These are phyloP conservation scores for Sternarchorhynchus goeldii DNA, from an alignment of 2,797 vertebrate species.

Conservation along the genomic window DNA sequence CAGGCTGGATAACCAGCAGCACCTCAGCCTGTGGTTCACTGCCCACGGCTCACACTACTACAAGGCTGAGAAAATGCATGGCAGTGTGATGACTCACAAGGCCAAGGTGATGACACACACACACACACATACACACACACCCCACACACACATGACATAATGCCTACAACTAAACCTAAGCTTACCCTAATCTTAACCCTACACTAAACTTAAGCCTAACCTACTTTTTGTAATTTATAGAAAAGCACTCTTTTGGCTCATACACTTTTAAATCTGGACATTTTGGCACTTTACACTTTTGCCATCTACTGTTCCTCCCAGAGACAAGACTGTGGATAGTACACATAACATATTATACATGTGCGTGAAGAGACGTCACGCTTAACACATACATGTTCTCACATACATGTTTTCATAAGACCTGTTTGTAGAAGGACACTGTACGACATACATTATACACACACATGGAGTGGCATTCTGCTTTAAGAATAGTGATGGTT, in stretches of 20 bases:
- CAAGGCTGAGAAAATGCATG: slow-evolving; percentile 83
- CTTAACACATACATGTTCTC: slow-evolving; percentile 9
- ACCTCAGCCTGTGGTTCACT: slow-evolving; percentile 82
- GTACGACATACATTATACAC: too few species aligned
- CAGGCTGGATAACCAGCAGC: slow-evolving; percentile 54
- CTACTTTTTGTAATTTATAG: too few species aligned
- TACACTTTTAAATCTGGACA: neutral
- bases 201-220: too few species aligned
- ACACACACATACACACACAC: neutral
- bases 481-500: slow-evolving; percentile 61
- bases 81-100: slow-evolving; percentile 79
- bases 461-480: slow-evolving; percentile 20
- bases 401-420: too few species aligned
- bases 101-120: slow-evolving; percentile 69
- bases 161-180: too few species aligned
- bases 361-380: neutral
- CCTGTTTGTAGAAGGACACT: too few species aligned
- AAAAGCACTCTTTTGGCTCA: neutral
- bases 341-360: neutral
- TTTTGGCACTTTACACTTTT: neutral
- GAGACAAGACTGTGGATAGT: slow-evolving; percentile 25
- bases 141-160: slow-evolving; percentile 4
- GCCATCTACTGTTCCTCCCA: slow-evolving; percentile 8
- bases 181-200: too few species aligned
- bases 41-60: slow-evolving; percentile 79